Base-by-base conservation (phyloP, 2,888 invertebrate species). In the Melipona beecheii region DNA sequence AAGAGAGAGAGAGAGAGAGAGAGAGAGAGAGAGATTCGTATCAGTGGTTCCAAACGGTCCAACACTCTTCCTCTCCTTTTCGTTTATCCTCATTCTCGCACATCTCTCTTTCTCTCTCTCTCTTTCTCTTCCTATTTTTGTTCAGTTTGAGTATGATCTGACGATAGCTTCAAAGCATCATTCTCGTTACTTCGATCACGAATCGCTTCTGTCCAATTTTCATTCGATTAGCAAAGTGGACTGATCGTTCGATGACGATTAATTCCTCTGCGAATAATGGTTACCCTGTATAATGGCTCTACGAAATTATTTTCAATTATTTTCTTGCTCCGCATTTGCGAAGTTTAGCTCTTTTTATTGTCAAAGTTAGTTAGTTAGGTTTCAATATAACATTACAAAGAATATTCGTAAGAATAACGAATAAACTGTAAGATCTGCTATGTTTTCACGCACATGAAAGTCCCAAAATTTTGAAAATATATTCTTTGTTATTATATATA, bases 21-120 rank as follows among this genome's bases (percentile, higher is more conserved):
- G 24, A 24, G 60, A 60, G 17, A 6, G 27, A 24, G 24, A 60
- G 17, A 60, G 60, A 87, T 88, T 81, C 72, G 43, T 86, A 88
- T 87, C 83, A 66, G 27, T 60, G 69, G 73, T 69, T 62, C 64
- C 31, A 65, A 43, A 52, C n/a, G 49, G 54, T 56, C 64, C 50
- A 13, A 27, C 56, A 5, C 36, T 62, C 62, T 19, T 36, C 31
- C n/a, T 19, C n/a, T 52, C 21, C 15, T 56, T 54, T 13, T 43
- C n/a, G 19, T 19, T 60, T 24, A 24, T 17, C 9, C 13, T 56
- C 56, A 31, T 11, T 21, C 21, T 31, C 64, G 62, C 75, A 56
- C 4, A 31, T 31, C n/a, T 31, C n/a, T 31, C 17, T 64, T n/a
- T n/a, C 6, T 19, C 27, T 43, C 17, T 27, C 6, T 24, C 15